Evolutionary conservation across 2,113 vertebrate genomes (phyloP).

Genomic region (Urocolius indicus): DNA sequence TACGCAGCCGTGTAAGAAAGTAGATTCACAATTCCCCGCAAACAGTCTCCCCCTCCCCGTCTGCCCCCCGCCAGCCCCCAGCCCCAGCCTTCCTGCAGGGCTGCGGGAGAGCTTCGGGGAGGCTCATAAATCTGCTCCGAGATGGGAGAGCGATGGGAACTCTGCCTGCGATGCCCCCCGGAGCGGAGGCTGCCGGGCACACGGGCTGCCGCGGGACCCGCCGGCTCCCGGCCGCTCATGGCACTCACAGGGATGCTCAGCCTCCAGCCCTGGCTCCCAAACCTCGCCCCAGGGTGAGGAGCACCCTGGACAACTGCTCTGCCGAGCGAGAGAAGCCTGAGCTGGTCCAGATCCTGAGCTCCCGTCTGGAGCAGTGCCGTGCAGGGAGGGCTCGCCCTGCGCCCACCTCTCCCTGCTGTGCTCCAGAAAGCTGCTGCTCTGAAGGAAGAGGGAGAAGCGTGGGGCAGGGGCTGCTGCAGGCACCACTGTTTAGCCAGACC

Average conservation of each 20-base stretch:
- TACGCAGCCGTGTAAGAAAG: constrained; percentile 91
- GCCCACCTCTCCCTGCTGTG: background rate
- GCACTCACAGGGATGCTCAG: background rate
- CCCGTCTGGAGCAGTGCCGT: background rate
- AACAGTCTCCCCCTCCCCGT: background rate
- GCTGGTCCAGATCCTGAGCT: background rate
- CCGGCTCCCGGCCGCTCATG: background rate
- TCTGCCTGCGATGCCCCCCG: constrained; percentile 8
- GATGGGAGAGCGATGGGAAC: constrained; percentile 45
- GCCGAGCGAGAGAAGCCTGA: background rate
- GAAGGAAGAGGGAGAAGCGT: background rate
- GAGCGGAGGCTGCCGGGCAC: background rate
- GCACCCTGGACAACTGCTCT: background rate
- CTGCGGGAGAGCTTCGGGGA: constrained; percentile 43
- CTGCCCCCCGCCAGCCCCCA: background rate
- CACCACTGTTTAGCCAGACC: background rate
- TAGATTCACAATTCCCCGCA: constrained; percentile 77
- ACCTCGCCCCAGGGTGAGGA: background rate
- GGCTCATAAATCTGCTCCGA: constrained; percentile 60
- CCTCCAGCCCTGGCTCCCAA: background rate
- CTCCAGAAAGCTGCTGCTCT: background rate
- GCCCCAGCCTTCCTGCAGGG: constrained; percentile 48
- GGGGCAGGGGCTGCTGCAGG: background rate
- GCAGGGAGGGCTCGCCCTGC: background rate
- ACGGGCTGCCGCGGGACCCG: no score